Evolutionary conservation across 64 coral and sea anemone species (phyloP).

Genomic region (Porites australiensis): DNA sequence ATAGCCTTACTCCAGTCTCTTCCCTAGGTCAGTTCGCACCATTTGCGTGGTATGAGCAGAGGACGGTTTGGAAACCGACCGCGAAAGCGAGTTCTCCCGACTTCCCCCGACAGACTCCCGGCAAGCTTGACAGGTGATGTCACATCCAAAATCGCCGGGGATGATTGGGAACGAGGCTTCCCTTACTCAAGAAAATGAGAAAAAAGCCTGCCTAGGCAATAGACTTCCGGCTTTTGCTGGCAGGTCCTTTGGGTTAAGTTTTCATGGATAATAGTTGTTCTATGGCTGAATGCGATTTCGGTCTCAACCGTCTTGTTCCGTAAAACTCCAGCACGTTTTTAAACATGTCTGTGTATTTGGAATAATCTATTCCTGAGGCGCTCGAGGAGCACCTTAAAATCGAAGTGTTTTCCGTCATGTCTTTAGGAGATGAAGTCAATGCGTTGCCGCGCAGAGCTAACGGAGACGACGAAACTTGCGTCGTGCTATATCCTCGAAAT

Average conservation of each 20-base stretch:
- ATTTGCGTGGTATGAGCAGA: too few relatives aligned
- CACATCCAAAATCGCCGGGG: too few relatives aligned
- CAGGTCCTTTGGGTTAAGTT: background rate
- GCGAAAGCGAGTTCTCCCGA: too few relatives aligned
- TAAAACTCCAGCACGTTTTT: constrained; percentile 81
- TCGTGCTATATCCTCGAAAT: background rate
- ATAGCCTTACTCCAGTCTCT: too few relatives aligned
- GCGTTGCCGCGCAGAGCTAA: constrained; percentile 8
- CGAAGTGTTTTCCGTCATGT: background rate
- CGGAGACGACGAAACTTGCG: background rate
- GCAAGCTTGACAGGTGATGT: too few relatives aligned
- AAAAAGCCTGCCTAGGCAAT: too few relatives aligned
- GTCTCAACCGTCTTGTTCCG: constrained; percentile 51
- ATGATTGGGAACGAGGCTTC: too few relatives aligned
- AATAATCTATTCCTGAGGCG: constrained; percentile 52
- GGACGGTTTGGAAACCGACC: too few relatives aligned
- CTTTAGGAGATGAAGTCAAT: constrained; percentile 9
- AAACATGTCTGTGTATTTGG: constrained; percentile 79
- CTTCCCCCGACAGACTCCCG: too few relatives aligned
- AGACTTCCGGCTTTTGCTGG: too few relatives aligned
- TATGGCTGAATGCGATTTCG: constrained; percentile 53
- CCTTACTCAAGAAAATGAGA: too few relatives aligned
- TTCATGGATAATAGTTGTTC: constrained; percentile 48
- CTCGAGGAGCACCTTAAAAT: background rate
- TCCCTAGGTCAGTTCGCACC: too few relatives aligned